phyloP scores from a whole-genome alignment of 2,797 vertebrate species.

The Epinephelus coioides region DNA sequence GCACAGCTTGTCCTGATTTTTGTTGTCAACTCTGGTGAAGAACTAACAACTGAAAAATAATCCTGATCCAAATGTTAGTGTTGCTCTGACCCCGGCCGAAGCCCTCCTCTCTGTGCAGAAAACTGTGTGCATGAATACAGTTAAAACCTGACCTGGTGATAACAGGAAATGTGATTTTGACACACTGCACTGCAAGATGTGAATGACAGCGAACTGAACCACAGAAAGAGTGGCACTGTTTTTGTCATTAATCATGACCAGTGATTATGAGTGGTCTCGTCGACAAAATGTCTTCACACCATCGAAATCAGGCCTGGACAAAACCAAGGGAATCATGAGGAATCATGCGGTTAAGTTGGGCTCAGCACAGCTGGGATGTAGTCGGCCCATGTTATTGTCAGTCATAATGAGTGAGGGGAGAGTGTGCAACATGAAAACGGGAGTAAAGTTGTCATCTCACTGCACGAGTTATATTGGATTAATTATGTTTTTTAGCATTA shows the following conservation, averaged over 20 bases:
- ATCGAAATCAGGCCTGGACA: not conserved
- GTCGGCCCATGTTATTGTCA: not conserved
- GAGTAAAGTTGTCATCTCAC: not conserved
- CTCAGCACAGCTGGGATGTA: not conserved
- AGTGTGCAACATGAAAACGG: not conserved
- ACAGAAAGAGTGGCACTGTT: constrained; percentile 12
- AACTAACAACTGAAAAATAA: constrained; percentile 1
- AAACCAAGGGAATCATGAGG: not conserved
- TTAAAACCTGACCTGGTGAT: constrained; percentile 50
- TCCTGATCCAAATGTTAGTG: not conserved
- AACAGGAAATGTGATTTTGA: constrained; percentile 72
- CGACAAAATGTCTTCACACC: not conserved
- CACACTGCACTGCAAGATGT: constrained; percentile 50
- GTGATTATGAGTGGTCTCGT: constrained; percentile 7
- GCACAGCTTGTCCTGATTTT: constrained; percentile 5
- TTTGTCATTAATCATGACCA: constrained; percentile 28
- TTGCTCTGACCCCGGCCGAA: constrained; percentile 1
- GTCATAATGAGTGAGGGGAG: not conserved
- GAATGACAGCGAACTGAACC: constrained; percentile 24
- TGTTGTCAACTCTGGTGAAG: constrained; percentile 4
- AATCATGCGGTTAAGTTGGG: not conserved
- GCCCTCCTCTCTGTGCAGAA: constrained; percentile 5
- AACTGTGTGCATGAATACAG: constrained; percentile 7
- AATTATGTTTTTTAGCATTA: no score
- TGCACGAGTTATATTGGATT: no score